Base-by-base conservation (phyloP, 2,113 vertebrate species). In the Pandion haliaetus region DNA sequence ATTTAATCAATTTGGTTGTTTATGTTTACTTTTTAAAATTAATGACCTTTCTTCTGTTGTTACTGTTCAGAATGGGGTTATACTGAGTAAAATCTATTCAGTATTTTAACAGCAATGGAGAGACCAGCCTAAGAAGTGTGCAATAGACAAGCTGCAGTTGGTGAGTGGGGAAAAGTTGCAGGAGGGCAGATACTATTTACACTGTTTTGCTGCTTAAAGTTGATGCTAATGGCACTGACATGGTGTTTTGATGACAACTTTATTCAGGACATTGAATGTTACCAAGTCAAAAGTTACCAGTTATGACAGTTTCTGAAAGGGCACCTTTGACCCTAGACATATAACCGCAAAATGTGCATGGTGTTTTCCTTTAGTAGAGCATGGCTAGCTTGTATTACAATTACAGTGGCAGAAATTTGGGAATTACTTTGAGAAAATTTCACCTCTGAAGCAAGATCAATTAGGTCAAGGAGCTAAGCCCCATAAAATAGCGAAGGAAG, bases 291-390 rank as follows among this genome's bases (percentile, higher is more conserved):
- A 95, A 66, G 26, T 42, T 52, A 66, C n/a, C 17, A 34, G 26
- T 34, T 71, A 74, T 5, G 13, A 62, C 23, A 45, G 18, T 25
- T 81, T 81, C 90, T 67, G 38, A 93, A 93, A 74, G 47, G 24
- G 14, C 19, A 21, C 8, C 42, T 83, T 80, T 36, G n/a, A 88
- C 42, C 10, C 28, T 66, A 61, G 28, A 47, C 4, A 11, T 17
- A 19, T 1, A 67, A 69, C 12, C 1, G 3, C 36, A 82, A 80
- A 52, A 85, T 8, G 8, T 31, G 36, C 45, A 12, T 0, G 0
- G n/a, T 38, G 14, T 54, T 88, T 88, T 77, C 44, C 40, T 44
- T 50, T 55, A 73, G 87, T n/a, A 67, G 25, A 83, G 31, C 10
- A 18, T 6, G 17, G 23, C 31, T 70, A 71, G 23, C 26, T 76